Base-by-base conservation (phyloP, 2,113 vertebrate genomes). In the Otis tarda region DNA sequence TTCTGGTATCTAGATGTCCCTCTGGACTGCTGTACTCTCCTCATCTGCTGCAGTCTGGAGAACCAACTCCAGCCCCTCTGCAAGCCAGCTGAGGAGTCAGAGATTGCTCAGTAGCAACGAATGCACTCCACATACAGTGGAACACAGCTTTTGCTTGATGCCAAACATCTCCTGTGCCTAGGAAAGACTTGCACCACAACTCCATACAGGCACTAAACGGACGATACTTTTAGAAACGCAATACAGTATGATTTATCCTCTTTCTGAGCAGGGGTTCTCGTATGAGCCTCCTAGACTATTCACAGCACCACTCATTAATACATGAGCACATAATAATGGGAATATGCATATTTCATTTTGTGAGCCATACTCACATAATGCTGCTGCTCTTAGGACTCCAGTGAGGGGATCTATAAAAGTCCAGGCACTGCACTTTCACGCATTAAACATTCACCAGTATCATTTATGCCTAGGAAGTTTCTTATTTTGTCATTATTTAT, bases 221-320 rank as follows among this genome's bases (percentile, higher is more conserved):
- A 47, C 12, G 47, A 68, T 21, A 60, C 77, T 87, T 84, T 56
- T 8, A 87, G 39, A 87, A 89, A 71, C 0, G 6, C 25, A 33
- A 15, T 19, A 27, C 70, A 33, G 0, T 12, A 19, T 7, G 8
- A 64, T 71, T 81, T 59, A 86, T 61, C 24, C 33, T 55, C 45
- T 61, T 81, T 81, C 31, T 65, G 53, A 75, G 56, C 30, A 71
- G 17, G 2, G 23, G 24, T 53, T 91, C 39, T 76, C 8, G 4
- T 82, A 59, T 67, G 27, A 90, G 55, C 22, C n/a, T 76, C 57
- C 61, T 15, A 11, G 55, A 83, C 70, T 84, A 77, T 76, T 90
- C 69, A 23, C 64, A 76, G 84, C 41, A 91, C 61, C 74, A 81
- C 73, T 94, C 89, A 94, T 95, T 89, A 96, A 96, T 95, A 93